A percentile compares a stretch with the other conserved stretches of the same genome.
Evolutionary conservation across 2,113 vertebrate genomes (phyloP).

Genomic region (Coreoperca whiteheadi): DNA sequence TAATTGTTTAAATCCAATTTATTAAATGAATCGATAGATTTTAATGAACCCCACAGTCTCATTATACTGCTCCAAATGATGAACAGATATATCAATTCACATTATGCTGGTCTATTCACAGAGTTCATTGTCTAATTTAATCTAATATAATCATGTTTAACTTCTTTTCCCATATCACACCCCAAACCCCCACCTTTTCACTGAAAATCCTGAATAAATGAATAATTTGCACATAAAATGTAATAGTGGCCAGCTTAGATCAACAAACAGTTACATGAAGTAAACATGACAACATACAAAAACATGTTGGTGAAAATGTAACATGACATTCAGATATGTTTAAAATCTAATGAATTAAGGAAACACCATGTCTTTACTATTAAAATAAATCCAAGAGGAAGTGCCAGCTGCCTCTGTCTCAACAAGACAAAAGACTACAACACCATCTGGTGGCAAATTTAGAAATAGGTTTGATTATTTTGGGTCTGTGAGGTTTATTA

Average conservation of each 20-base stretch:
- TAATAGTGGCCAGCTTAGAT: background rate
- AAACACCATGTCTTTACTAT: background rate
- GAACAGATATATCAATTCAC: conserved; percentile 45
- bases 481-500: background rate
- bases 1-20: conserved; percentile 56
- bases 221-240: background rate
- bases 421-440: conserved; percentile 20
- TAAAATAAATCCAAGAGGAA: background rate
- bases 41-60: conserved; percentile 50
- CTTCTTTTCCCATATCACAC: conserved; percentile 1
- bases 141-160: conserved; percentile 40
- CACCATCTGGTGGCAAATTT: conserved; percentile 69
- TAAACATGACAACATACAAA: conserved; percentile 6
- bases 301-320: background rate
- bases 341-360: background rate
- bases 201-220: conserved; percentile 26
- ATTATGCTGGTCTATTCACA: conserved; percentile 33
- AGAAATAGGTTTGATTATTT: conserved; percentile 15
- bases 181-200: background rate
- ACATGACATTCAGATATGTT: background rate
- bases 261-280: background rate
- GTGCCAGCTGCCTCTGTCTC: background rate
- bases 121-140: conserved; percentile 38
- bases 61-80: conserved; percentile 39
- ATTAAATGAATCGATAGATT: conserved; percentile 61